Base-by-base conservation (phyloP, 2,113 vertebrate species). In the Greenwoodochromis staneri region DNA sequence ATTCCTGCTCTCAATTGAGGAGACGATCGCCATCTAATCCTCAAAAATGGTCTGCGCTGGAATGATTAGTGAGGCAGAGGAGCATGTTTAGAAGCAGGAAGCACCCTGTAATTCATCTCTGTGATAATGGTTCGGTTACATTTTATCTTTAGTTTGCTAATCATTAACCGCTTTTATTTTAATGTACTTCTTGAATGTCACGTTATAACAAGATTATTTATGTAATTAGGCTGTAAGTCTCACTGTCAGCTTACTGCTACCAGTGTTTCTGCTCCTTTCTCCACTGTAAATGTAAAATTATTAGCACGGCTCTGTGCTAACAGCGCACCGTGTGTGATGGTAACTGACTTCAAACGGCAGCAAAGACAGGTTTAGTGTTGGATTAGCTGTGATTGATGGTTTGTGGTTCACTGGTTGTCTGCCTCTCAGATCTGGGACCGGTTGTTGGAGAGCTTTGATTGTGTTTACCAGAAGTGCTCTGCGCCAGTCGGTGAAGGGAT, bases 381-480 rank as follows among this genome's bases (percentile, higher is more conserved):
- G 93, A 94, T 95, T 91, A 93, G 63, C 53, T 53, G 53, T 93
- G 92, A 94, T 89, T 93, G 90, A 95, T 94, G 93, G 71, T 90
- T 87, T 83, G 88, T 55, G 93, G 90, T 93, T 93, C 61, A 88
- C 86, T 82, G 90, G 55, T 81, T 89, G 94, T 90, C 83, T 88
- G 57, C 87, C 54, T 54, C 87, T 93, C 82, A 93, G 89, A 93
- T 95, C 89, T 95, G 89, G 83, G 66, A 84, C 85, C 57, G 84
- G 63, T 85, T 88, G 69, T 53, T 81, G 88, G 76, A 82, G 85
- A 91, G 80, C 92, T 94, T 93, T 93, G 90, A 92, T 92, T 88
- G 84, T 95, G 90, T 96, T 95, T 89, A 90, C 90, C 55, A 45
- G 36, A 81, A 47, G 71, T 88, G 81, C 84, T 87, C 36, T 8